phyloP scores from a whole-genome alignment of 2,888 invertebrate genomes.

The Lobophora halterata region DNA sequence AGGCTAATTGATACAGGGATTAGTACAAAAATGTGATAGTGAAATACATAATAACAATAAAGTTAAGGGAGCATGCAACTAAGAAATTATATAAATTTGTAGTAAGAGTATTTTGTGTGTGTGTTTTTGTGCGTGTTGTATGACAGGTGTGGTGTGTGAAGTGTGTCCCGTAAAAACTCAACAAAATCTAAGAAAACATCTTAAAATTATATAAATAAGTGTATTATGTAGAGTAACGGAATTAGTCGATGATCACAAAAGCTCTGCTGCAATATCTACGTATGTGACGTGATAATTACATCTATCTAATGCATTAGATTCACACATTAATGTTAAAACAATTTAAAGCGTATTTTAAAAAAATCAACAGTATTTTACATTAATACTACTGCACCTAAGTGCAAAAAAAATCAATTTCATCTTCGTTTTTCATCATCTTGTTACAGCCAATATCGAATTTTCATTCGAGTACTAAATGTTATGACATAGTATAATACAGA shows the following conservation, averaged over 20 bases:
- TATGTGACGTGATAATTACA: slow-evolving; percentile 50
- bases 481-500: slow-evolving; percentile 9
- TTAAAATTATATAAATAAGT: slow-evolving; percentile 58
- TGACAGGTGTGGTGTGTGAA: slow-evolving; percentile 26
- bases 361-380: too few species aligned
- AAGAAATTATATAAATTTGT: slow-evolving; percentile 26
- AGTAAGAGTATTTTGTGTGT: slow-evolving; percentile 24
- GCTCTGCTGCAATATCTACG: slow-evolving; percentile 73
- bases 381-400: too few species aligned
- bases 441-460: slow-evolving; percentile 1
- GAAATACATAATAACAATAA: slow-evolving; percentile 30
- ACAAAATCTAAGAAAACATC: slow-evolving; percentile 70
- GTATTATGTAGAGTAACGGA: slow-evolving; percentile 68
- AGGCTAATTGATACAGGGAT: slow-evolving; percentile 48
- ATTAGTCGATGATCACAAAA: slow-evolving; percentile 74
- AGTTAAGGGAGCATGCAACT: slow-evolving; percentile 32
- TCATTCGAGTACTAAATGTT: neutral
- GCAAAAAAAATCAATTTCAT: neutral
- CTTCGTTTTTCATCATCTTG: neutral
- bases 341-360: slow-evolving; percentile 35
- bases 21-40: slow-evolving; percentile 36
- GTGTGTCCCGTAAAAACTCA: slow-evolving; percentile 27
- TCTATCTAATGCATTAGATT: slow-evolving; percentile 57
- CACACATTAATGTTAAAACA: slow-evolving; percentile 62
- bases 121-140: slow-evolving; percentile 31